These are phyloP conservation scores for Tautogolabrus adspersus DNA, from an alignment of 2,113 vertebrate species.

Conservation along the genomic window DNA sequence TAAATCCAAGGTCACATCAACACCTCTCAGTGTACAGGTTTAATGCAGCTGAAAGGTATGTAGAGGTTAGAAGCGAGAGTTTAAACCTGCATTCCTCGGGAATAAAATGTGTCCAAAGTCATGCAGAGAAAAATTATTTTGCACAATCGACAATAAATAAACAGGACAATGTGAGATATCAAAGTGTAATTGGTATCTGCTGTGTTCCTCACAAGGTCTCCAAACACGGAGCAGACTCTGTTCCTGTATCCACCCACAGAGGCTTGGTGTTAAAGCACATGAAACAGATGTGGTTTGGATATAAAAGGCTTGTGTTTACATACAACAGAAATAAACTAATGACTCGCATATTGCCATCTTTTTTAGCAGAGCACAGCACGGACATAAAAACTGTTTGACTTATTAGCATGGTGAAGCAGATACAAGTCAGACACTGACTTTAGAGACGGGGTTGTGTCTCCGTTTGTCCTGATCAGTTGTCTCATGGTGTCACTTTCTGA, in stretches of 20 bases:
- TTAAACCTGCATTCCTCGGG: too few relatives aligned
- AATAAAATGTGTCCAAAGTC: not conserved
- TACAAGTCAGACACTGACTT: not conserved
- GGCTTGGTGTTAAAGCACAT: conserved; percentile 1
- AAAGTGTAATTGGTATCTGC: not conserved
- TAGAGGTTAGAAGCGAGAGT: too few relatives aligned
- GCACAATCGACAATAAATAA: too few relatives aligned
- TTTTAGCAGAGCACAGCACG: conserved; percentile 20
- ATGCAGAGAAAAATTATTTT: too few relatives aligned
- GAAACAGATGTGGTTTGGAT: conserved; percentile 25
- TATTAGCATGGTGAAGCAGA: not conserved
- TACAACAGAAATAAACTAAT: not conserved
- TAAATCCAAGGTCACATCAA: too few relatives aligned
- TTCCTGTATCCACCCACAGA: conserved; percentile 5
- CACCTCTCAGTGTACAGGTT: too few relatives aligned
- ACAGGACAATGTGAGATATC: too few relatives aligned
- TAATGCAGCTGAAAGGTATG: too few relatives aligned
- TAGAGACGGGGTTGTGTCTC: not conserved
- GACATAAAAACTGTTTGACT: not conserved
- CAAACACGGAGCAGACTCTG: conserved; percentile 5
- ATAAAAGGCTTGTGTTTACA: not conserved
- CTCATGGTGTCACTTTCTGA: not conserved
- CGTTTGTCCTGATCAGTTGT: not conserved
- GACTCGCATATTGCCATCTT: conserved; percentile 31
- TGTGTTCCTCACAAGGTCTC: not conserved